A percentile compares a stretch with the other conserved stretches of the same genome.
Evolutionary conservation across 2,888 invertebrate species (phyloP).

Genomic region (Cremastobaeus sp.): DNA sequence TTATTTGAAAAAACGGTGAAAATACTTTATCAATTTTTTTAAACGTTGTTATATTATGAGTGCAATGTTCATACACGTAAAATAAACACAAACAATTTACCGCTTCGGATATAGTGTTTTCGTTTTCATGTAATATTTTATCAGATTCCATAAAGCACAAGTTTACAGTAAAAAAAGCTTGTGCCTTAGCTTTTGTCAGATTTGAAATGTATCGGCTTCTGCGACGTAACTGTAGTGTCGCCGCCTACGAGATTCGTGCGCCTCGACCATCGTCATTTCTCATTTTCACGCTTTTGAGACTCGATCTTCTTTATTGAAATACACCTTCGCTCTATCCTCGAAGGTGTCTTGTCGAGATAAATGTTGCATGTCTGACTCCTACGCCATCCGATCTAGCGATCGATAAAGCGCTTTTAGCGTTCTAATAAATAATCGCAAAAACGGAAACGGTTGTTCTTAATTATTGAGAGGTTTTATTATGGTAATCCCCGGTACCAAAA

Average conservation of each 20-base stretch:
- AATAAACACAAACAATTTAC: too few species aligned
- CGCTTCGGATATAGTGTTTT: too few species aligned
- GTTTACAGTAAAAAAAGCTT: too few species aligned
- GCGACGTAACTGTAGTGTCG: slow-evolving; percentile 36
- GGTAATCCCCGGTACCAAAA: slow-evolving; percentile 6
- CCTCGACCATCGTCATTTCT: slow-evolving; percentile 63
- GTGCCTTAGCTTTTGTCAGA: slow-evolving; percentile 9
- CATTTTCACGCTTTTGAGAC: slow-evolving; percentile 66
- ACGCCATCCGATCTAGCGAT: slow-evolving; percentile 23
- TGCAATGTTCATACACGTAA: too few species aligned
- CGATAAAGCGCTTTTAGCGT: slow-evolving; percentile 1
- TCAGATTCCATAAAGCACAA: too few species aligned
- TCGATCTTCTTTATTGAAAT: slow-evolving; percentile 44
- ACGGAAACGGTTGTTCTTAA: neutral
- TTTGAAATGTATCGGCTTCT: slow-evolving; percentile 30
- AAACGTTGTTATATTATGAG: too few species aligned
- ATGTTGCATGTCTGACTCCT: slow-evolving; percentile 35
- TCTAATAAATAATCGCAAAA: slow-evolving; percentile 8
- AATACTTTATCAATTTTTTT: too few species aligned
- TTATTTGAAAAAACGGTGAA: too few species aligned
- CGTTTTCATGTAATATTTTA: too few species aligned
- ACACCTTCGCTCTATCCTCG: slow-evolving; percentile 41
- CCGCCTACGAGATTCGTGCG: slow-evolving; percentile 47
- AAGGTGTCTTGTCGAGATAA: slow-evolving; percentile 35
- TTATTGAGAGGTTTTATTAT: neutral